Conservation (phyloP, 2,888 invertebrate genomes). For the Argyra leucocephala region DNA sequence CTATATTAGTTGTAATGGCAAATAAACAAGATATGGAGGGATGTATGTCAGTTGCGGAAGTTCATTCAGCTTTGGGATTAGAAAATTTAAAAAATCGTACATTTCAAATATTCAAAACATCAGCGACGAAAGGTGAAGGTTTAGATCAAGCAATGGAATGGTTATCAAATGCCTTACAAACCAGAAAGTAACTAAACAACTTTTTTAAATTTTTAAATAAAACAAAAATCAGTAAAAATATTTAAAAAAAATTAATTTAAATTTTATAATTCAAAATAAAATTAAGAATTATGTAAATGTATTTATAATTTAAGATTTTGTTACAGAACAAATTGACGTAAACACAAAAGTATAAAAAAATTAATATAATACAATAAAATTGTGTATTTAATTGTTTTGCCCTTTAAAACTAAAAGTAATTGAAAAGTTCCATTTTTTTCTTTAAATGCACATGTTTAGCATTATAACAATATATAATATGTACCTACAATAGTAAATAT, state of each 20-base stretch:
- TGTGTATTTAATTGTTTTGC: too few relatives aligned
- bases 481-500: too few relatives aligned
- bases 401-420: too few relatives aligned
- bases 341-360: too few relatives aligned
- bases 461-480: too few relatives aligned
- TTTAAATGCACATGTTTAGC: too few relatives aligned
- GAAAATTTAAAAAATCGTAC: constrained; percentile 92
- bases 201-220: constrained; percentile 25
- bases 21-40: constrained; percentile 99
- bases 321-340: too few relatives aligned
- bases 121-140: constrained; percentile 95
- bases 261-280: not conserved
- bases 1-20: constrained; percentile 91
- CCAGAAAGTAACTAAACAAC: constrained; percentile 59
- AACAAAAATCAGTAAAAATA: not conserved
- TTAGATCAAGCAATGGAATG: constrained; percentile 99
- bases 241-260: not conserved
- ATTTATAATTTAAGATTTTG: not conserved
- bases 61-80: constrained; percentile 90
- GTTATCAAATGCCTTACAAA: constrained; percentile 84
- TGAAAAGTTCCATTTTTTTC: too few relatives aligned
- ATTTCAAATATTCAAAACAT: constrained; percentile 95
- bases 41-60: constrained; percentile 91
- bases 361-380: too few relatives aligned
- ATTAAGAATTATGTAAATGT: not conserved